phyloP scores from a whole-genome alignment of 1,140 invertebrate species.

The Aphidius gifuensis region DNA sequence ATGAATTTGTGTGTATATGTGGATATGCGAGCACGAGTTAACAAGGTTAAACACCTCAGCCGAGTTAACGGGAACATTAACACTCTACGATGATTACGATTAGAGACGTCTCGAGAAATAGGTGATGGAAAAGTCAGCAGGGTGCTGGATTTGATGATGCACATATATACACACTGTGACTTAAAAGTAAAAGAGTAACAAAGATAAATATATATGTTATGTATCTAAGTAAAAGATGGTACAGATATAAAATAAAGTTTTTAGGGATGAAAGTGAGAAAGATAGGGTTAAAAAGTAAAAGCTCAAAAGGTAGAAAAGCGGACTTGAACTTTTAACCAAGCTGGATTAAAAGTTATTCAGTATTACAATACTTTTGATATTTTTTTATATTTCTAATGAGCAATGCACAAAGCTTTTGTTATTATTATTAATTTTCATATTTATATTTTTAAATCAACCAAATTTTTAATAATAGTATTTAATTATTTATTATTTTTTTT shows the following conservation, averaged over 20 bases:
- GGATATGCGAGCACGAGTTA: slow-evolving; percentile 41
- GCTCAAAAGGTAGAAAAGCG: slow-evolving; percentile 22
- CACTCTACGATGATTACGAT: slow-evolving; percentile 55
- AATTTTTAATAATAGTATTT: no score
- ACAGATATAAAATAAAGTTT: background rate
- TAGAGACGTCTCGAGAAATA: slow-evolving; percentile 49
- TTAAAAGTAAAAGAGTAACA: no score
- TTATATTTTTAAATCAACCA: no score
- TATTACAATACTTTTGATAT: background rate
- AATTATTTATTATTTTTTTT: no score
- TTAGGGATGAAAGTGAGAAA: no score
- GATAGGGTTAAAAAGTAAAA: slow-evolving; percentile 32
- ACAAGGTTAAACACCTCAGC: slow-evolving; percentile 57
- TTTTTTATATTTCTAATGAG: background rate
- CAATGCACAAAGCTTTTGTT: no score
- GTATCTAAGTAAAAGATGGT: background rate
- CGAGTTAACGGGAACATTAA: slow-evolving; percentile 56
- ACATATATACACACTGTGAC: no score
- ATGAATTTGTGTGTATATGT: slow-evolving; percentile 4
- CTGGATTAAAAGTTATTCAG: slow-evolving; percentile 33
- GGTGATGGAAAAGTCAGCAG: slow-evolving; percentile 9
- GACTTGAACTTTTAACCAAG: slow-evolving; percentile 33
- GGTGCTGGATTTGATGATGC: background rate
- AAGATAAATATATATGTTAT: background rate
- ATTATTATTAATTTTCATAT: no score